phyloP scores from a whole-genome alignment of 2,797 vertebrate species.

The Sardinella longiceps region DNA sequence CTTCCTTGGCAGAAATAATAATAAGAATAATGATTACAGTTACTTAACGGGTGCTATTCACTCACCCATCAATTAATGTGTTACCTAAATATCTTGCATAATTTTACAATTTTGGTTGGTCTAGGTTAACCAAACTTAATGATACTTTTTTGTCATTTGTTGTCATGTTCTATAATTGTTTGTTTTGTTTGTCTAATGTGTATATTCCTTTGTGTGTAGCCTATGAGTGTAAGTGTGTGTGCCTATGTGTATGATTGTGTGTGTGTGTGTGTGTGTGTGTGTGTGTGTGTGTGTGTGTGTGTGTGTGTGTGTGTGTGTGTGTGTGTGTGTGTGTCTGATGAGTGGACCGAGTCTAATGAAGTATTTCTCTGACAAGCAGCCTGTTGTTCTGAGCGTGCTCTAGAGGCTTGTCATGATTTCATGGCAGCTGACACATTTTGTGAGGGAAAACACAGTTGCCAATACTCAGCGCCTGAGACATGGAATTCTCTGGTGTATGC shows the following conservation, averaged over 20 bases:
- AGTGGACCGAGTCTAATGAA: slow-evolving; percentile 11
- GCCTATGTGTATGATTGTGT: not conserved
- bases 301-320: not conserved
- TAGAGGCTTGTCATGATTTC: slow-evolving; percentile 42
- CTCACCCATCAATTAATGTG: too few species aligned
- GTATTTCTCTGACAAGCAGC: slow-evolving; percentile 37
- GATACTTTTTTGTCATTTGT: not conserved
- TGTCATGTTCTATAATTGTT: not conserved
- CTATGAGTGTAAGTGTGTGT: not conserved
- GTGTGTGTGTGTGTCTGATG: not conserved
- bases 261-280: not conserved
- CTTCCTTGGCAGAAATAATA: too few species aligned
- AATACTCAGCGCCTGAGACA: slow-evolving; percentile 34
- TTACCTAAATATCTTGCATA: too few species aligned
- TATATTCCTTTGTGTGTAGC: not conserved
- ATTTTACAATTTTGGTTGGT: too few species aligned
- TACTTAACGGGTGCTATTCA: too few species aligned
- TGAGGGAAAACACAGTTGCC: slow-evolving; percentile 39
- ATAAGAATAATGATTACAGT: too few species aligned
- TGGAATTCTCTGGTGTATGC: slow-evolving; percentile 26
- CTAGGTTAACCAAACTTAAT: too few species aligned
- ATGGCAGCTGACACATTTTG: not conserved
- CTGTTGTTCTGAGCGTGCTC: slow-evolving; percentile 35
- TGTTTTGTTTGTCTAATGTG: not conserved
- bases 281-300: not conserved